Base-by-base conservation (phyloP, 1,140 invertebrate species). In the Cataglyphis hispanica region DNA sequence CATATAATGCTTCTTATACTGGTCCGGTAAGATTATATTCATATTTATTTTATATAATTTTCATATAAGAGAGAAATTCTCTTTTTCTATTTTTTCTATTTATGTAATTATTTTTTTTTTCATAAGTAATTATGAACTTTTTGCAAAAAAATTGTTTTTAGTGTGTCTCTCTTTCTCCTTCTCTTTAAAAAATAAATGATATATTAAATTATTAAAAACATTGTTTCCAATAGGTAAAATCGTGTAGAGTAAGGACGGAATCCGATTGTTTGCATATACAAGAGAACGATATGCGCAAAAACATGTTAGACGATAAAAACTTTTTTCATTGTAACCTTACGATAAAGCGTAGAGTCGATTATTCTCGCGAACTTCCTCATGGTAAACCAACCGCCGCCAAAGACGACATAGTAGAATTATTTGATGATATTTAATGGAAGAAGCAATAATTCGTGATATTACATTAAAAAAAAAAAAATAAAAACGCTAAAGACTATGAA, bases 171-270 rank as follows among this genome's bases (percentile, higher is more conserved):
- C 2, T 50, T 19, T 50, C 5, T 50, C 3, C 16, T 11, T 50
- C 3, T 60, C 16, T 56, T 11, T 53, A 53, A n/a, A 58, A 37
- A 70, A 40, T 46, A 66, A 8, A 22, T 75, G 46, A 22, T 5
- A 60, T 56, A 13, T 81, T 70, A 72, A 81, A 13, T 8, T 53
- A 31, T 67, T 67, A 60, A 64, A 8, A 84, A 63, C 1, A 63
- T 1, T 43, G 40, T n/a, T 66, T 25, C 6, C 16, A 86, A 77
- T 19, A 89, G 87, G 63, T 86, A 22, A 81, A 43, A 31, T 61
- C 67, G 1, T 85, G 72, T n/a, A 31, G 37, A 34, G 0, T n/a
- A 31, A 0, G 7, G 2, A 69, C 40, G 25, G 19, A 19, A 0
- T 1, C n/a, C 8, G 46, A 81, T 1, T 37, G 19, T 53, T 1